Base-by-base conservation (phyloP, 2,888 invertebrate species). In the Phortica magna region DNA sequence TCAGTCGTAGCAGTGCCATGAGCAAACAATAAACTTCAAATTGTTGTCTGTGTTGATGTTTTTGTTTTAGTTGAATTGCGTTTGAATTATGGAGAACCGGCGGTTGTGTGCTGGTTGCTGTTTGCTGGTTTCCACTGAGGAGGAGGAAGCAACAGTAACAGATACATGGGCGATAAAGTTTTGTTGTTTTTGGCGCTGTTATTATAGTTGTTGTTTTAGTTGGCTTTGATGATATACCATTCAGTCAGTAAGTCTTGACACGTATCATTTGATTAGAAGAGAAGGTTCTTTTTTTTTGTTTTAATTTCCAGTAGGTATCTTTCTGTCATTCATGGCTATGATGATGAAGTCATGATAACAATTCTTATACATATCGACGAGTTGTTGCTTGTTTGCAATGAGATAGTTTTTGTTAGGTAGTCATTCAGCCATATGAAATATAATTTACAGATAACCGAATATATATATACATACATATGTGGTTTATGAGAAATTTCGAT, bases 231-330 rank as follows among this genome's bases (percentile, higher is more conserved):
- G 61, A 61, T 61, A 61, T 61, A 48, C 3, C 10, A 61, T 31
- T 1, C 31, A 31, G 31, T 31, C 31, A 31, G 31, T 31, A 31
- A 31, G 31, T 31, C 17, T 64, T 75, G 82, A 85, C 86, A 87
- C 86, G 87, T 85, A 80, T 70, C 75, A 74, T 76, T 87, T 85
- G 84, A 87, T 85, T 85, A 76, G 79, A 78, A 68, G 42, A 31
- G 12, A 43, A 39, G 41, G 6, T 43, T 43, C n/a, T n/a, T n/a
- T n/a, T n/a, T n/a, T n/a, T n/a, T n/a, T n/a, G n/a, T n/a, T n/a
- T n/a, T n/a, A n/a, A n/a, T 48, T 48, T 48, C 7, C 48, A 43
- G 43, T 65, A 31, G 39, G 39, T 61, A 59, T 41, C 43, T 19
- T 39, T 59, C 43, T 61, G 43, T 48, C 64, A 61, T 19, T 22